These are phyloP conservation scores for Ascaphus truei DNA, from an alignment of 2,113 vertebrate species.

Conservation along the genomic window DNA sequence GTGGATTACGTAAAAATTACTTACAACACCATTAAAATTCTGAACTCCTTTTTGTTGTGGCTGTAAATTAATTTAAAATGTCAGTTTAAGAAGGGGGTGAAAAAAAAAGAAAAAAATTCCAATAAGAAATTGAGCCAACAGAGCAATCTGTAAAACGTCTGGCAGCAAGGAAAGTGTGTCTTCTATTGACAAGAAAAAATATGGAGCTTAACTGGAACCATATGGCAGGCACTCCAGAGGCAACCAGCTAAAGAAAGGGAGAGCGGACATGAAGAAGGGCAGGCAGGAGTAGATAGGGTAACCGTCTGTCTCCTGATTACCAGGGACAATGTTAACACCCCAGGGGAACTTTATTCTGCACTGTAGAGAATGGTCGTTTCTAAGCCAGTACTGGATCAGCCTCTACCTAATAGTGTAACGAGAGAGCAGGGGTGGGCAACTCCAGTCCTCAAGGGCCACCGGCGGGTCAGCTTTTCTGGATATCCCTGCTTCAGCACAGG, in stretches of 20 bases:
- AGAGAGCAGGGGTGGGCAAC: too few species aligned
- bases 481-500: too few species aligned
- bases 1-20: slow-evolving; percentile 93
- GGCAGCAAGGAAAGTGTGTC: slow-evolving; percentile 82
- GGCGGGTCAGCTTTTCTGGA: too few species aligned
- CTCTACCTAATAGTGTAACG: too few species aligned
- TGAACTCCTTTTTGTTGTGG: slow-evolving; percentile 87
- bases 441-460: too few species aligned
- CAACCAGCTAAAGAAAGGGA: slow-evolving; percentile 66
- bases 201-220: slow-evolving; percentile 96
- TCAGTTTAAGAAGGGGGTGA: slow-evolving; percentile 83
- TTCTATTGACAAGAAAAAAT: slow-evolving; percentile 95
- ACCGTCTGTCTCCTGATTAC: slow-evolving; percentile 23
- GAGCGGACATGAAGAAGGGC: slow-evolving; percentile 37
- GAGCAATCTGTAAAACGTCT: slow-evolving; percentile 89
- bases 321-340: slow-evolving; percentile 19
- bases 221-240: slow-evolving; percentile 87
- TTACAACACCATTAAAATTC: slow-evolving; percentile 89
- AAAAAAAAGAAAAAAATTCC: slow-evolving; percentile 67
- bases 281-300: slow-evolving; percentile 37
- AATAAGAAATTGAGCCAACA: slow-evolving; percentile 79
- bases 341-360: neutral
- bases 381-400: too few species aligned
- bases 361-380: too few species aligned
- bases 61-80: slow-evolving; percentile 96